phyloP scores from a whole-genome alignment of 2,797 vertebrate species.

The Karalla daura region DNA sequence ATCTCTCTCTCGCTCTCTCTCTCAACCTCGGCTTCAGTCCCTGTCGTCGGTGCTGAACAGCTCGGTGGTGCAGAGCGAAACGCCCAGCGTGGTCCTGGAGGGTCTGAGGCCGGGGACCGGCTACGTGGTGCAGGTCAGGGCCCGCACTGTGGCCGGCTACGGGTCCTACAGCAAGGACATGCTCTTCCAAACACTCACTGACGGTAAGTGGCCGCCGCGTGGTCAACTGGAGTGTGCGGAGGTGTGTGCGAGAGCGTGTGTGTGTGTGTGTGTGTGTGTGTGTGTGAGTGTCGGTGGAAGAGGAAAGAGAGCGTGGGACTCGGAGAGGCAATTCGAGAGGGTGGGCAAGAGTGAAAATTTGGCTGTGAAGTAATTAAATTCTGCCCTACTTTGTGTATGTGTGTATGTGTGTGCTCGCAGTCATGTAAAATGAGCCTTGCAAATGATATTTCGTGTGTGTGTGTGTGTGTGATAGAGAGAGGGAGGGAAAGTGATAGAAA shows the following conservation, averaged over 20 bases:
- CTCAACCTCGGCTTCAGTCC: conserved; percentile 74
- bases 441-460: conserved; percentile 30
- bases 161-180: conserved; percentile 95
- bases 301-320: conserved; percentile 30
- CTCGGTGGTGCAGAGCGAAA: conserved; percentile 89
- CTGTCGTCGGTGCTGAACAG: conserved; percentile 89
- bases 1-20: conserved; percentile 42
- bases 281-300: conserved; percentile 39
- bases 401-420: conserved; percentile 29
- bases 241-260: too few relatives aligned
- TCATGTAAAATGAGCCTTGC: conserved; percentile 42
- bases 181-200: conserved; percentile 95
- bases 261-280: conserved; percentile 37
- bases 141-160: conserved; percentile 91
- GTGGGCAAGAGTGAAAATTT: conserved; percentile 42
- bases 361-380: conserved; percentile 63
- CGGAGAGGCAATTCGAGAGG: conserved; percentile 35
- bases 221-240: conserved; percentile 30
- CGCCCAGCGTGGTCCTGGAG: conserved; percentile 89
- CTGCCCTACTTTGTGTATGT: conserved; percentile 39
- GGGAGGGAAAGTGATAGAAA: too few relatives aligned
- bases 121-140: conserved; percentile 93
- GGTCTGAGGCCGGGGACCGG: conserved; percentile 90
- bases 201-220: conserved; percentile 85
- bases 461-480: conserved; percentile 14